Conservation (phyloP, 2,113 vertebrate genomes). For the Rattus norvegicus region DNA sequence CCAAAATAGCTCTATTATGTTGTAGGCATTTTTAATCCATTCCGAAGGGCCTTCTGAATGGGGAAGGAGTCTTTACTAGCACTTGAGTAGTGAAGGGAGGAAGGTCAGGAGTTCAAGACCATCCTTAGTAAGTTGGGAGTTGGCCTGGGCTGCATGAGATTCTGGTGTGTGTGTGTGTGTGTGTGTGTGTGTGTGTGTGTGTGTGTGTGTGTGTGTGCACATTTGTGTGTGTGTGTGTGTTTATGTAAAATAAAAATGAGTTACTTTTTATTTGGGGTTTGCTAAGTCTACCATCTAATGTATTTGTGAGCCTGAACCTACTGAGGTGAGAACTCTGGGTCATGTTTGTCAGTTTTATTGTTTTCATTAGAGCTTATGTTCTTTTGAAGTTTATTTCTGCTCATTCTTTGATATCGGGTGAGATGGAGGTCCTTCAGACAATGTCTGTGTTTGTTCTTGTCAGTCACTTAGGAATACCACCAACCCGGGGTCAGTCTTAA, state of each 20-base stretch:
- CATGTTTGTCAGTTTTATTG: neutral
- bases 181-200: neutral
- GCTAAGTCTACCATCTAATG: neutral
- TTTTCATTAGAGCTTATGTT: neutral
- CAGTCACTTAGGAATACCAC: neutral
- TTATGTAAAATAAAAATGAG: neutral
- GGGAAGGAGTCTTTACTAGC: neutral
- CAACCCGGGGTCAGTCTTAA: neutral
- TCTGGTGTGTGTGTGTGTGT: neutral
- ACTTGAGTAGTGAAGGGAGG: neutral
- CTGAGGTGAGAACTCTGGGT: neutral
- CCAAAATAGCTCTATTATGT: neutral
- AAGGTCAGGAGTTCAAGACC: neutral
- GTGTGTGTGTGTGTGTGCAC: neutral
- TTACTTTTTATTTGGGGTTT: neutral
- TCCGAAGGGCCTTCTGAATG: neutral
- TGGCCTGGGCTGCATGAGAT: neutral
- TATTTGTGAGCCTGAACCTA: neutral
- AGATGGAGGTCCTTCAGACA: neutral
- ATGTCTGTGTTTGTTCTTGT: neutral
- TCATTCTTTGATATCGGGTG: neutral
- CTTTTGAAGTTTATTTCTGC: neutral
- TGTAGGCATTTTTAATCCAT: neutral
- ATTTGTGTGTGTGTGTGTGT: neutral
- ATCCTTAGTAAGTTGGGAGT: neutral